Percentiles rank a stretch among this genome's conserved stretches.
Conservation (phyloP, 35 echinoderm and acorn worm species). For the Ophioderma brevispina region DNA sequence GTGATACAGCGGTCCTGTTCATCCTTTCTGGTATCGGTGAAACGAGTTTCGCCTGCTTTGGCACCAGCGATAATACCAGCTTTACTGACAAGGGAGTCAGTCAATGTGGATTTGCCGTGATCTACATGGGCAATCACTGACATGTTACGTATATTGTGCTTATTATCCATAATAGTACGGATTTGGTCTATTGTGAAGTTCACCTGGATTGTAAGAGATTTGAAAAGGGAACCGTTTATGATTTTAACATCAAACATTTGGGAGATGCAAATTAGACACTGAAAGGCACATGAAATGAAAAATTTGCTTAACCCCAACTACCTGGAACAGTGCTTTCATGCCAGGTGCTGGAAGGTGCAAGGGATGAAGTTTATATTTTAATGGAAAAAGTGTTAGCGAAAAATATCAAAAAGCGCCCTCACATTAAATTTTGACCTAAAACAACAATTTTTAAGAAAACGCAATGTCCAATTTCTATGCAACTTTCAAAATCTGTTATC, state of each 20-base stretch:
- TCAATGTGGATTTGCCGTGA: conserved; percentile 98
- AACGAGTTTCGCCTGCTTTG: conserved; percentile 85
- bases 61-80: conserved; percentile 84
- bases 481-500: too few relatives aligned
- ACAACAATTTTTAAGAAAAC: too few relatives aligned
- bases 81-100: conserved; percentile 93
- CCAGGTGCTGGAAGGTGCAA: too few relatives aligned
- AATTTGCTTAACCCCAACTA: background rate
- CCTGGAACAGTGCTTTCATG: too few relatives aligned
- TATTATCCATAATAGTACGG: conserved; percentile 96
- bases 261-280: too few relatives aligned
- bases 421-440: too few relatives aligned
- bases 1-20: conserved; percentile 97
- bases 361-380: too few relatives aligned
- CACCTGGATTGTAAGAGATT: too few relatives aligned
- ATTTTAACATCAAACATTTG: background rate
- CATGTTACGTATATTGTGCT: conserved; percentile 97
- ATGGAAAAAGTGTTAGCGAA: too few relatives aligned
- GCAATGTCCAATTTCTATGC: too few relatives aligned
- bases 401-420: too few relatives aligned
- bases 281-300: background rate
- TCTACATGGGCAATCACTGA: conserved; percentile 99
- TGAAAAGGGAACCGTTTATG: background rate
- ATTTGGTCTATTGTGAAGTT: conserved; percentile 97
- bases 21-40: conserved; percentile 97